A percentile compares a stretch with the other conserved stretches of the same genome.
These are phyloP conservation scores for Magallana gigas DNA, from an alignment of 1,140 invertebrate genomes.

Conservation along the genomic window DNA sequence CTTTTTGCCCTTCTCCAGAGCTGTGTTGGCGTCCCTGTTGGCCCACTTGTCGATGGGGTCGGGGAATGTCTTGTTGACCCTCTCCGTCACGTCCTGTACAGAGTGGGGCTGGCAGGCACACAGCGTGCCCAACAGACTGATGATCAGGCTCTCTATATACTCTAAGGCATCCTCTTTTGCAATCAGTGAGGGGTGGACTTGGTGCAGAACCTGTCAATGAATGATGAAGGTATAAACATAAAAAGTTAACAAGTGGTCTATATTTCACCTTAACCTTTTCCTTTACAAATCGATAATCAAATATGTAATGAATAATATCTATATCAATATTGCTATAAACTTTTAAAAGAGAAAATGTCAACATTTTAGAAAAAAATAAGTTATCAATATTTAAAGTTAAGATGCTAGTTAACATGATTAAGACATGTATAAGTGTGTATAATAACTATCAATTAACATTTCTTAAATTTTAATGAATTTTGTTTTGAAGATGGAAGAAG, in stretches of 20 bases:
- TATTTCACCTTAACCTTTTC: no score
- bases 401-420: no score
- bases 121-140: constrained; percentile 92
- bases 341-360: no score
- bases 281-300: no score
- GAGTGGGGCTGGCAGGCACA: constrained; percentile 88
- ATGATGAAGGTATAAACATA: neutral
- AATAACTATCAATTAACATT: no score
- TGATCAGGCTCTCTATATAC: constrained; percentile 94
- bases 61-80: constrained; percentile 94
- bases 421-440: no score
- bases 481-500: no score
- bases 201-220: constrained; percentile 88
- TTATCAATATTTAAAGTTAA: no score
- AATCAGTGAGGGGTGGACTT: constrained; percentile 92
- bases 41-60: constrained; percentile 96
- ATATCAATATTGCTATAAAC: no score
- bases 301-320: no score
- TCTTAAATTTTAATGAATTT: no score
- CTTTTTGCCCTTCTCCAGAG: constrained; percentile 90
- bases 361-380: no score
- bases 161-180: constrained; percentile 94
- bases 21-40: constrained; percentile 91
- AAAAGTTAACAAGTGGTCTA: neutral
- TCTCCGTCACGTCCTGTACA: constrained; percentile 91